Base-by-base conservation (phyloP, 2,113 vertebrate species). In the Eurypyga helias region DNA sequence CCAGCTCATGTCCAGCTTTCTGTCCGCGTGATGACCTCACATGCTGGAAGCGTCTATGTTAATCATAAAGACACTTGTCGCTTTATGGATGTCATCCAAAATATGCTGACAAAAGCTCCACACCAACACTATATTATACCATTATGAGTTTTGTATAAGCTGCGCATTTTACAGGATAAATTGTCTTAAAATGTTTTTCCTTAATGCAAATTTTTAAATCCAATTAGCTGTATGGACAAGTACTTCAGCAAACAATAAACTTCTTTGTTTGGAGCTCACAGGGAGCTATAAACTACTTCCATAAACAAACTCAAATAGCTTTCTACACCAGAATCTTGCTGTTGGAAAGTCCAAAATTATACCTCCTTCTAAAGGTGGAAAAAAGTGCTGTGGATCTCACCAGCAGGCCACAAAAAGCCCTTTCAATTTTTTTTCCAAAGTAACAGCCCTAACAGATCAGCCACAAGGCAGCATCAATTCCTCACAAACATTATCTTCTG, bases 251-350 rank as follows among this genome's bases (percentile, higher is more conserved):
- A 92, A 94, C 85, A 90, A 94, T 95, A 95, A 96, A 94, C 9
- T 16, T 34, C 58, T 73, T 52, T 51, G 31, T 93, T 85, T 83
- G 94, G 92, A 86, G 90, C 92, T 94, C 64, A 62, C 28, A 69
- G 73, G 43, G 43, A 96, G 85, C 76, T 80, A 67, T 86, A 96
- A 97, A 92, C 84, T 57, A 70, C 78, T 91, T 83, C 85, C 71
- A 83, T 70, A 96, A 96, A 92, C 2, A 3, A 84, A 79, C 41
- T 36, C 62, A 86, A 94, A 78, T 7, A 66, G 76, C 62, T 86
- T 90, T 87, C 64, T 71, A 60, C 48, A 57, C 33, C 90, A 77
- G 19, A 72, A 61, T 79, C 75, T 77, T 33, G 31, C 73, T 76
- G 66, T 76, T 91, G 65, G 19, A 25, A 87, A 94, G 81, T n/a